Evolutionary conservation across 2,888 invertebrate species (phyloP), one percentile per base, ranked within the genome.

Genomic region (Brenthis ino): DNA sequence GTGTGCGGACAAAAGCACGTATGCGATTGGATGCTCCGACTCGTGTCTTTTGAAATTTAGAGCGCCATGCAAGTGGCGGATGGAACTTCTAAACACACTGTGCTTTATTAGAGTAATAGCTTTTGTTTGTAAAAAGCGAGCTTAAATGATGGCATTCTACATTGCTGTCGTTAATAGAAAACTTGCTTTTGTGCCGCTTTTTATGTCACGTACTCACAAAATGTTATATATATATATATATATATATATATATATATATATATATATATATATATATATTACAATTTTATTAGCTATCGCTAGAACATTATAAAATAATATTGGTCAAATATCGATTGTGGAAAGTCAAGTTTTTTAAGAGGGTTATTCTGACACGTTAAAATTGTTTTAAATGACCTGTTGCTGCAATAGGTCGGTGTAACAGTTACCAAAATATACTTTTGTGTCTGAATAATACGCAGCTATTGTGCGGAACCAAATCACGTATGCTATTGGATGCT

Each of bases 391-490:
- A 86, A 82, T 87, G 89, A 90, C 89, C 90, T 89, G 89, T 89
- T 88, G 88, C 88, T 82, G 88, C 89, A 90, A 89, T 91, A 87
- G 91, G 91, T 92, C 91, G 91, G 91, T 91, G 90, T 89, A 89
- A 89, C 88, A 84, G 89, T 88, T 87, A 88, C 87, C 84, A 83
- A 89, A 89, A 87, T 87, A 89, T 85, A 89, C 88, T 90, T 89
- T 89, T 91, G 89, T 89, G 85, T 84, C 77, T 89, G 86, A 87
- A 88, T 88, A 79, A 85, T 80, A 85, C 86, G 84, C 75, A 71
- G 75, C 78, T 80, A 86, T 89, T 91, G 89, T 88, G 79, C 73
- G 64, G 84, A 86, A 85, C 91, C 89, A 92, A 91, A 83, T 86
- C 78, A 80, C 82, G 81, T 86, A 88, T 86, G 89, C 88, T 89